A percentile compares a stretch with the other conserved stretches of the same genome.
These are phyloP conservation scores for Tribolium madens DNA, from an alignment of 1,140 invertebrate genomes.

Conservation along the genomic window DNA sequence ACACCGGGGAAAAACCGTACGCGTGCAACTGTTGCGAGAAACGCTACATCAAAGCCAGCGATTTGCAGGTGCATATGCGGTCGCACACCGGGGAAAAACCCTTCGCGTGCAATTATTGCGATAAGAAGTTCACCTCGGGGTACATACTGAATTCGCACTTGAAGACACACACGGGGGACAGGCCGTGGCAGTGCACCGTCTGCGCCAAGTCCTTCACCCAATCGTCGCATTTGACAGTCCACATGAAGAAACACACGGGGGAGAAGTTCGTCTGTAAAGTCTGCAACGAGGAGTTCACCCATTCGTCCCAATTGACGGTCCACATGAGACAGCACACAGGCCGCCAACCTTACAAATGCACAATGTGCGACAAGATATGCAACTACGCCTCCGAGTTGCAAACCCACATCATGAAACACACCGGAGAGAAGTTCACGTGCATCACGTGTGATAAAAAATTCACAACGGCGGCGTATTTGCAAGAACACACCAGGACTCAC, in stretches of 20 bases:
- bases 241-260: conserved; percentile 68
- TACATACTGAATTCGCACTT: conserved; percentile 68
- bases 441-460: conserved; percentile 60
- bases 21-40: conserved; percentile 53
- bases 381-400: conserved; percentile 84
- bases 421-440: conserved; percentile 73
- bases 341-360: conserved; percentile 67
- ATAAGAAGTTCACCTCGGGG: conserved; percentile 59
- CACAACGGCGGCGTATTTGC: conserved; percentile 50
- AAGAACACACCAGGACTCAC: conserved; percentile 53
- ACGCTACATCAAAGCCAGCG: conserved; percentile 13
- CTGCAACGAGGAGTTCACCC: conserved; percentile 73
- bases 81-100: conserved; percentile 33
- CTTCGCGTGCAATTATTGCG: conserved; percentile 57
- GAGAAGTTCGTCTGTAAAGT: conserved; percentile 50
- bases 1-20: conserved; percentile 79
- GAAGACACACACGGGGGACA: conserved; percentile 68
- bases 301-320: conserved; percentile 83
- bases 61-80: conserved; percentile 8
- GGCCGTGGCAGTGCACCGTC: conserved; percentile 70
- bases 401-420: conserved; percentile 82
- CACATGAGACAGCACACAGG: conserved; percentile 82
- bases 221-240: conserved; percentile 64
- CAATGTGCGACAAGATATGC: conserved; percentile 75
- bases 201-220: conserved; percentile 65